These are phyloP conservation scores for Linnaemya tessellans DNA, from an alignment of 2,888 invertebrate species.

Conservation along the genomic window DNA sequence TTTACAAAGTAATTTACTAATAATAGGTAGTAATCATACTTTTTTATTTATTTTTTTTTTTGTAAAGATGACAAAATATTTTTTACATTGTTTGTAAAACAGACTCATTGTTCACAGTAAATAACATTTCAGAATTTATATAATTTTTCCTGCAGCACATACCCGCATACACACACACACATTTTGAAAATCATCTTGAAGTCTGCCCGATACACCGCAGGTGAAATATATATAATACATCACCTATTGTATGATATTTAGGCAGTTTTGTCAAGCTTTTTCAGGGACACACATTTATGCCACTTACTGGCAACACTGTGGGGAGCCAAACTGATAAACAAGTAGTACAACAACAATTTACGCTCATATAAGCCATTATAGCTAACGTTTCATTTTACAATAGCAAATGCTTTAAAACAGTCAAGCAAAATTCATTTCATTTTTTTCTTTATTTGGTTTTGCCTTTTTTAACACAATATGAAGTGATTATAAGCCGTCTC, in stretches of 20 bases:
- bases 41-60: no score
- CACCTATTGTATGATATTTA: not conserved
- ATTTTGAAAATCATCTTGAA: no score
- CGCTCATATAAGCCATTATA: conserved; percentile 62
- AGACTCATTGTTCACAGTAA: no score
- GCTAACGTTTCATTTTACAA: conserved; percentile 63
- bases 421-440: conserved; percentile 47
- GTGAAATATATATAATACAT: no score
- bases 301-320: conserved; percentile 39
- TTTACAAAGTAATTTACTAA: no score
- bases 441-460: conserved; percentile 46
- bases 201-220: no score
- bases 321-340: conserved; percentile 56
- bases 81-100: no score
- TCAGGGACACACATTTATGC: not conserved
- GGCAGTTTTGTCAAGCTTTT: not conserved
- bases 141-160: no score
- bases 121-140: no score
- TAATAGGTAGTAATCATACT: no score
- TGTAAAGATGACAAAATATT: no score
- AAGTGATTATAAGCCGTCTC: conserved; percentile 81
- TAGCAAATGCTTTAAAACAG: conserved; percentile 67
- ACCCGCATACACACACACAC: no score
- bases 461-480: conserved; percentile 69
- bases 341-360: conserved; percentile 46